Evolutionary conservation across 2,888 invertebrate species (phyloP), one percentile per base, ranked within the genome.

Genomic region (Troides helena): DNA sequence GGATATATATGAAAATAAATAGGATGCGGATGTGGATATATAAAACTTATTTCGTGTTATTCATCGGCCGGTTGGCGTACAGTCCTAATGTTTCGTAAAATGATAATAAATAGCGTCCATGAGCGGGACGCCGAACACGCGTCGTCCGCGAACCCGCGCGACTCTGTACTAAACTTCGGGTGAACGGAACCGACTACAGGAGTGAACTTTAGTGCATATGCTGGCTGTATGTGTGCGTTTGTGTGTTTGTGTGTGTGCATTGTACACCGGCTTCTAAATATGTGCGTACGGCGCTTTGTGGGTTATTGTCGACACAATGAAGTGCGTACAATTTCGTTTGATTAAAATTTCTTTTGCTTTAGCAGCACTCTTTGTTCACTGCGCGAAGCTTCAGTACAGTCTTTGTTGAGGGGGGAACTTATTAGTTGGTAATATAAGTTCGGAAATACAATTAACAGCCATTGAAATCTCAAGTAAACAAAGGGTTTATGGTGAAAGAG

Each of bases 111-210:
- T 79, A 85, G 81, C 82, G 84, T 84, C 79, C 78, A 76, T 77
- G 81, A 82, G 82, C 83, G 80, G 71, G 74, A 76, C 81, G 82
- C 82, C 79, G 81, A 76, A 76, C 78, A 81, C 85, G 84, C 87
- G 88, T 76, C 82, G 75, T 78, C 85, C 87, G 87, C 89, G 87
- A 80, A 83, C 84, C 85, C 89, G 89, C 90, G 88, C 88, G 87
- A 81, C 77, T 79, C 75, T 78, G 85, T 85, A 85, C 78, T 78
- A 79, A 81, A 87, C 82, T 75, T 85, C 81, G 81, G 79, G 81
- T 78, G 81, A 78, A 81, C 80, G 80, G 78, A 81, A 81, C 81
- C 74, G 75, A 70, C 77, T 74, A 77, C 74, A 68, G 68, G 72
- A 78, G 79, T 81, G 81, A 81, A 83, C 81, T 83, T 84, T 82